phyloP scores from a whole-genome alignment of 2,888 invertebrate genomes.

The Galeruca laticollis region DNA sequence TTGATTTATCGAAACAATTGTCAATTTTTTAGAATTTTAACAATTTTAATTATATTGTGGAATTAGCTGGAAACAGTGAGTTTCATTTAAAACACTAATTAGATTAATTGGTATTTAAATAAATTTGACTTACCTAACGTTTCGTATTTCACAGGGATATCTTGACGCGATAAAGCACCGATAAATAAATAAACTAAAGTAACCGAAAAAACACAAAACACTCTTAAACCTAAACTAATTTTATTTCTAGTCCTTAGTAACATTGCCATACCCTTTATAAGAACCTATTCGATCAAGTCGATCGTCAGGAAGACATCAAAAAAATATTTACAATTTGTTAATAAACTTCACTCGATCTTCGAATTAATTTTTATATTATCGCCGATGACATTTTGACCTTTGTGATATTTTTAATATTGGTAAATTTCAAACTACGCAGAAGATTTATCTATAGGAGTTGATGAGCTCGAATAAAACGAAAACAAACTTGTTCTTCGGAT shows the following conservation, averaged over 20 bases:
- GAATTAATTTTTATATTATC: conserved; percentile 42
- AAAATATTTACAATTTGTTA: background rate
- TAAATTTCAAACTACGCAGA: conserved; percentile 6
- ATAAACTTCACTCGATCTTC: too few relatives aligned
- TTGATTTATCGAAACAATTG: too few relatives aligned
- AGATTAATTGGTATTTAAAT: background rate
- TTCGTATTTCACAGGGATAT: background rate
- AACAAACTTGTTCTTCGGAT: too few relatives aligned
- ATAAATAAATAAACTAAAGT: conserved; percentile 57
- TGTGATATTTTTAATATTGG: conserved; percentile 1
- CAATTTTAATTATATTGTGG: too few relatives aligned
- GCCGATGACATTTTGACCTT: conserved; percentile 10
- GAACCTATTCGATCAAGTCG: conserved; percentile 14
- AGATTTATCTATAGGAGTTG: too few relatives aligned
- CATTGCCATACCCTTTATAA: conserved; percentile 58
- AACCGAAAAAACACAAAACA: conserved; percentile 58
- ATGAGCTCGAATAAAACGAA: too few relatives aligned
- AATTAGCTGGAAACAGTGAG: too few relatives aligned
- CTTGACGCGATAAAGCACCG: conserved; percentile 42
- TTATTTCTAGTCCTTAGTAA: conserved; percentile 61
- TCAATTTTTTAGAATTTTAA: too few relatives aligned
- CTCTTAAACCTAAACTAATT: conserved; percentile 58
- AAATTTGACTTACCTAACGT: conserved; percentile 3
- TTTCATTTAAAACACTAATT: too few relatives aligned
- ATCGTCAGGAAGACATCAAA: conserved; percentile 43